A percentile compares a stretch with the other conserved stretches of the same genome.
Conservation (phyloP, 2,888 invertebrate species). For the Synanthedon andrenaeformis region DNA sequence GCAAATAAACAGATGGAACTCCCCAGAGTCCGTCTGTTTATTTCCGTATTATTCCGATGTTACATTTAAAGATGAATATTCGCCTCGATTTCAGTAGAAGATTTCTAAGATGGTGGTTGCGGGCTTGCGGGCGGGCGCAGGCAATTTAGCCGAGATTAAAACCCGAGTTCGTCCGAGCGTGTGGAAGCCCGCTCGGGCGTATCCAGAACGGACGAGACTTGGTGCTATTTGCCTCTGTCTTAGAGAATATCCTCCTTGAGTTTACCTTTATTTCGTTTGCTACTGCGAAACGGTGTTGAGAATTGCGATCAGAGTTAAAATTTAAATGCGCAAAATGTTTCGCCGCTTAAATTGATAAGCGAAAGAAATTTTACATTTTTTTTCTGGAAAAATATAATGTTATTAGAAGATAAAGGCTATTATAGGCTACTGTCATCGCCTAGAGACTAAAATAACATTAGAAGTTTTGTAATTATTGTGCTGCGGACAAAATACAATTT, state of each 20-base stretch:
- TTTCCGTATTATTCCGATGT: too few species aligned
- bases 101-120: not conserved
- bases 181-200: constrained; percentile 5
- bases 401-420: too few species aligned
- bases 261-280: not conserved
- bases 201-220: not conserved
- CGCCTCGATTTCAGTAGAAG: not conserved
- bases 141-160: constrained; percentile 41
- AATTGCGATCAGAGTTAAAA: not conserved
- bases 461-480: too few species aligned
- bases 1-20: too few species aligned
- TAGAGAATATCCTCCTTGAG: not conserved
- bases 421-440: too few species aligned
- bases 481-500: too few species aligned
- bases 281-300: not conserved
- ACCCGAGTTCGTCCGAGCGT: constrained; percentile 26
- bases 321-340: not conserved
- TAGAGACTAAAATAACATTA: too few species aligned
- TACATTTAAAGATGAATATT: not conserved
- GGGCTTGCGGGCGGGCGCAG: constrained; percentile 13
- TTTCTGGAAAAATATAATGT: too few species aligned
- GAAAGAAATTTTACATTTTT: not conserved
- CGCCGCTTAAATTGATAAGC: not conserved
- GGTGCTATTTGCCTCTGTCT: not conserved
- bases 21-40: too few species aligned